Evolutionary conservation across 2,888 invertebrate genomes (phyloP).

Genomic region (Philereme vetulata): DNA sequence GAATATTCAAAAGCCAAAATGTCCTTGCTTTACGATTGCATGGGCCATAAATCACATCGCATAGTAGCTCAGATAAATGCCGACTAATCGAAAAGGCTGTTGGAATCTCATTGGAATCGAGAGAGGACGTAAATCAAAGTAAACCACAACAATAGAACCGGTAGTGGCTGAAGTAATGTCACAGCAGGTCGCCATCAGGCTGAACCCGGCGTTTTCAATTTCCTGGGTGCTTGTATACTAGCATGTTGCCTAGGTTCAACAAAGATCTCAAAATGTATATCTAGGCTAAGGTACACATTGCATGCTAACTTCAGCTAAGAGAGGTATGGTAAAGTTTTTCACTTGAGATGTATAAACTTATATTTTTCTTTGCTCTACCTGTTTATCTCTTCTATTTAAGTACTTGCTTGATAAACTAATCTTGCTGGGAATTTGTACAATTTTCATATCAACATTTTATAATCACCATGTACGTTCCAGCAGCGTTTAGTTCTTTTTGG

Average conservation of each 20-base stretch:
- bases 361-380: neutral
- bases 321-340: neutral
- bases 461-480: conserved; percentile 51
- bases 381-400: conserved; percentile 1
- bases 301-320: neutral
- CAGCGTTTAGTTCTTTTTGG: conserved; percentile 53
- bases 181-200: conserved; percentile 31
- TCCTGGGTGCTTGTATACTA: conserved; percentile 26
- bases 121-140: conserved; percentile 35
- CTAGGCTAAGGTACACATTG: neutral
- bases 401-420: neutral
- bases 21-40: conserved; percentile 29
- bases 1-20: conserved; percentile 7
- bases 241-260: conserved; percentile 6
- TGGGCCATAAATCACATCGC: conserved; percentile 26
- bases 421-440: conserved; percentile 26
- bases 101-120: conserved; percentile 31
- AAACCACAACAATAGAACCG: conserved; percentile 31
- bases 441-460: conserved; percentile 37
- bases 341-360: neutral
- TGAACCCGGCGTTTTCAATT: conserved; percentile 32
- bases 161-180: conserved; percentile 34
- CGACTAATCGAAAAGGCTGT: conserved; percentile 29
- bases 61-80: conserved; percentile 27
- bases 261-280: neutral